phyloP scores from a whole-genome alignment of 2,888 invertebrate genomes.

The Leucophenga montana region DNA sequence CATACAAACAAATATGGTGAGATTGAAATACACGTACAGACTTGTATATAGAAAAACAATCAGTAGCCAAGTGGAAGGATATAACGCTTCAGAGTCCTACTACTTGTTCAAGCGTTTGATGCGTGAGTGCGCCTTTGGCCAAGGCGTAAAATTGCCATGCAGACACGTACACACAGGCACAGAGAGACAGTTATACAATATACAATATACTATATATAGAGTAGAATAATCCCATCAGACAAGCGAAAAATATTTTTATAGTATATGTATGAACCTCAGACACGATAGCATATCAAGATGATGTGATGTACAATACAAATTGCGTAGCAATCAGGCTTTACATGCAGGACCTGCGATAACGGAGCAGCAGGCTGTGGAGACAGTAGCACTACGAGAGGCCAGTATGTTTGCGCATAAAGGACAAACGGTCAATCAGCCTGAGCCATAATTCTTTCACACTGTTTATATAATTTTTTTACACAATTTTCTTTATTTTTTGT shows the following conservation, averaged over 20 bases:
- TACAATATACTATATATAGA: neutral
- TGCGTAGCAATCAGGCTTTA: slow-evolving; percentile 13
- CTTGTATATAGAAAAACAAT: too few species aligned
- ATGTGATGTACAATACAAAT: slow-evolving; percentile 12
- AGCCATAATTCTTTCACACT: slow-evolving; percentile 3
- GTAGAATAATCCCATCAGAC: neutral
- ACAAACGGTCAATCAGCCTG: neutral
- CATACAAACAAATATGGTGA: too few species aligned
- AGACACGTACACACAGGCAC: slow-evolving; percentile 2
- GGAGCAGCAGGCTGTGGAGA: neutral
- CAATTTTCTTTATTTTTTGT: slow-evolving; percentile 6
- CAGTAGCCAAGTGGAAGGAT: too few species aligned
- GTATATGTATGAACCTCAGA: neutral
- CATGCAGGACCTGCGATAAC: neutral
- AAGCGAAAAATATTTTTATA: neutral
- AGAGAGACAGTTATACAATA: neutral
- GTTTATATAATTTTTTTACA: slow-evolving; percentile 14
- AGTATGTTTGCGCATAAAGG: neutral
- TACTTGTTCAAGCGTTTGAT: neutral
- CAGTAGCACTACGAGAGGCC: neutral
- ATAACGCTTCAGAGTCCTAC: too few species aligned
- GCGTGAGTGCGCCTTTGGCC: slow-evolving; percentile 14
- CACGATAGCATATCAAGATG: neutral
- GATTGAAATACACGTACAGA: too few species aligned
- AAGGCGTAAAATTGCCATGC: slow-evolving; percentile 9